Evolutionary conservation across 2,797 vertebrate species (phyloP).

Genomic region (Hafferia zeledoni): DNA sequence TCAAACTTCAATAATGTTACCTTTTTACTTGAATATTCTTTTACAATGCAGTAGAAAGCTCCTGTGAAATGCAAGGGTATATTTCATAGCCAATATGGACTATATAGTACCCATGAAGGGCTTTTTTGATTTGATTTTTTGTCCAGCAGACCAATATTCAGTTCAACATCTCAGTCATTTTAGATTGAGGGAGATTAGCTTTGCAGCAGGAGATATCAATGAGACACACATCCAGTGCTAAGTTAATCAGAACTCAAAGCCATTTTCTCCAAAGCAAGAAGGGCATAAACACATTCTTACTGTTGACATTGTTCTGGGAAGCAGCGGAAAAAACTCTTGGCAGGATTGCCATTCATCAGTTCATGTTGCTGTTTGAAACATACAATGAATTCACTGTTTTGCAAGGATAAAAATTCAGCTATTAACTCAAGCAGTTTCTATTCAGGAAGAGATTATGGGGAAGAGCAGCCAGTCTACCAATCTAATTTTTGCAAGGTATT

Average conservation of each 20-base stretch:
- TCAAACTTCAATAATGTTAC: background rate
- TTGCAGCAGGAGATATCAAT: background rate
- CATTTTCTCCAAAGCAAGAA: slow-evolving; percentile 6
- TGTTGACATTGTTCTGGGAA: background rate
- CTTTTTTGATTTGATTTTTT: slow-evolving; percentile 8
- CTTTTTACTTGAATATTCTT: slow-evolving; percentile 3
- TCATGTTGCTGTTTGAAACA: background rate
- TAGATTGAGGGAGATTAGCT: background rate
- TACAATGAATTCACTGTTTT: slow-evolving; percentile 25
- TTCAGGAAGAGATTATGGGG: background rate
- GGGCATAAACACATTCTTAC: background rate
- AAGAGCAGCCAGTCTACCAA: background rate
- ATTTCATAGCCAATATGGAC: background rate
- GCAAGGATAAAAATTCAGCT: background rate
- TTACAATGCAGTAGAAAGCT: background rate
- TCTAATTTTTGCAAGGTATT: background rate
- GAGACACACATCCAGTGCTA: background rate
- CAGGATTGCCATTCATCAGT: slow-evolving; percentile 6
- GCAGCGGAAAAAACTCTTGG: background rate
- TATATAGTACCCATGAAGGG: background rate
- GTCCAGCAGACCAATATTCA: background rate
- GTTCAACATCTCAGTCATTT: background rate
- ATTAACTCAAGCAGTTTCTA: background rate
- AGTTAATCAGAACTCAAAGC: background rate
- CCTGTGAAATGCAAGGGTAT: background rate